Base-by-base conservation (phyloP, 2,888 invertebrate species). In the Junonia oenone region DNA sequence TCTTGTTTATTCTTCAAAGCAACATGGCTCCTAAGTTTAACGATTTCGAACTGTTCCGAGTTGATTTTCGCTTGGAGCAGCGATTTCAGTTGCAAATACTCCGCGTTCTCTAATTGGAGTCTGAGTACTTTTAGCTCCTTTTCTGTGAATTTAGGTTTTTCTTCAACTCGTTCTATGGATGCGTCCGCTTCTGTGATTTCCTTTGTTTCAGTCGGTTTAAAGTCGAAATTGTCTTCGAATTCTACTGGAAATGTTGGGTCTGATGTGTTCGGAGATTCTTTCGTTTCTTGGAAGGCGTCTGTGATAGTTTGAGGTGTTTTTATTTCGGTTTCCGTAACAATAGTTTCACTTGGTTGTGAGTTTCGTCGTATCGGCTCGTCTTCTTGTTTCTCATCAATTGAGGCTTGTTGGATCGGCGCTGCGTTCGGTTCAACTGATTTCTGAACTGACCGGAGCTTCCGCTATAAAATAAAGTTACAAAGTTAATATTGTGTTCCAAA, bases 31-130 rank as follows among this genome's bases (percentile, higher is more conserved):
- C 92, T 91, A 13, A 95, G 80, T 61, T 91, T 92, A 19, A 93
- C 92, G 11, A 95, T 93, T 84, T 96, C 95, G 37, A 93, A 92
- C 66, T 92, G 93, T 79, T 96, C 96, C 0, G 92, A 91, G 69
- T 93, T 92, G 51, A 96, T 95, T 71, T 94, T 93, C 0, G 92
- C 92, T 71, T 93, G 93, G 9, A 96, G 78, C 45, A 93, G 88
- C 0, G 93, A 92, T 63, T 95, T 94, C 68, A 96, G 88, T 61
- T 93, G 93, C 26, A 94, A 75, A 59, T 94, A 88, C 64, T 93
- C 93, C 1, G 92, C 92, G 64, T 93, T 93, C 75, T 94, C 94
- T n/a, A 93, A 78, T 72, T 94, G 93, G 4, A 94, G 72, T 51
- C 93, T 78, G 45, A 92, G 73, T 29, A 93, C 82, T 68, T 90